These are phyloP conservation scores for Cosmia pyralina DNA, from an alignment of 2,888 invertebrate genomes.

Conservation along the genomic window DNA sequence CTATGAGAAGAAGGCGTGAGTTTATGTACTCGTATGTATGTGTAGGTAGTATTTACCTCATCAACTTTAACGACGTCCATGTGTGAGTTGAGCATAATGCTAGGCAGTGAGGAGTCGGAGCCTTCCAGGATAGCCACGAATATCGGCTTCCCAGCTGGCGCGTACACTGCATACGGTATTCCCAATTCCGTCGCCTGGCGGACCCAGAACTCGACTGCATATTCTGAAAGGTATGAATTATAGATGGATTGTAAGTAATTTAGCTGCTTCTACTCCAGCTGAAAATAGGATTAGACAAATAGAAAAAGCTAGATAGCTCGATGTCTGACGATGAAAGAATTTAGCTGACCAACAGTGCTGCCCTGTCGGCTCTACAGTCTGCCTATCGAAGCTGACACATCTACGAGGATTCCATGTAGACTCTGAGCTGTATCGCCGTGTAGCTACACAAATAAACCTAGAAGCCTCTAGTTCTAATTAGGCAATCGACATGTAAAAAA, in stretches of 20 bases:
- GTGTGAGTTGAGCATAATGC: constrained; percentile 97
- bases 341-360: background rate
- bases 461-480: too few species aligned
- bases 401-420: background rate
- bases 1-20: background rate
- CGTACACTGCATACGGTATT: constrained; percentile 91
- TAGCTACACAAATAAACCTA: background rate
- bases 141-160: constrained; percentile 80
- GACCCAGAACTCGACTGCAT: constrained; percentile 93
- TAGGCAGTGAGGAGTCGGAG: constrained; percentile 91
- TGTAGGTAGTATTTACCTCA: constrained; percentile 85
- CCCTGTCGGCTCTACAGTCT: background rate
- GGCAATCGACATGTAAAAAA: background rate
- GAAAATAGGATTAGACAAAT: background rate
- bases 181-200: constrained; percentile 92
- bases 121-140: constrained; percentile 94
- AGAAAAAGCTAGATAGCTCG: background rate
- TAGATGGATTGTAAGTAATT: background rate
- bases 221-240: constrained; percentile 51
- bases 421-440: background rate
- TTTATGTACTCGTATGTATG: background rate
- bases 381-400: background rate
- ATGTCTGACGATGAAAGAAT: background rate
- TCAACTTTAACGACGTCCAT: constrained; percentile 98
- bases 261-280: background rate